Evolutionary conservation across 1,140 invertebrate genomes (phyloP), one percentile per base, ranked within the genome.

Genomic region (Pseudomyrmex pallidus): DNA sequence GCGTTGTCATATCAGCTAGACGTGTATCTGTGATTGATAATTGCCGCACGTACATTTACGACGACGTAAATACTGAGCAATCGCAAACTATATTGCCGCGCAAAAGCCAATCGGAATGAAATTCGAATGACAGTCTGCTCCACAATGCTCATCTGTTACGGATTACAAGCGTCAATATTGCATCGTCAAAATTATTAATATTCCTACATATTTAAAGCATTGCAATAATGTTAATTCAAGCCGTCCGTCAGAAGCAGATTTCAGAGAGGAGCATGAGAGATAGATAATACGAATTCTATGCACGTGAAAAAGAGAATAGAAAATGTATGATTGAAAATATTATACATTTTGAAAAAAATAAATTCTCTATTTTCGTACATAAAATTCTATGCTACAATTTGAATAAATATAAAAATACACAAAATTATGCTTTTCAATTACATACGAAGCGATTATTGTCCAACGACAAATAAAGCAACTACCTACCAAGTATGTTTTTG

Each of bases 131-230:
- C 74, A 77, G 52, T 77, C 9, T 67, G 56, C 48, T 15, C 17
- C 17, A 12, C 50, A 66, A 48, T 12, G 12, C n/a, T 77, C 63
- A 68, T 35, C 63, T 68, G 35, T 77, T 77, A 68, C 63, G 54
- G 17, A 68, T 56, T 63, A 12, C 64, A 46, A 68, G 50, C 46
- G 25, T 54, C 63, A 68, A 68, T 77, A 68, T 67, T 63, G 20
- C 64, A 67, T 35, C 50, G 67, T 77, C 35, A 77, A 66, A 68
- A 56, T 77, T 57, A 77, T 77, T 68, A 56, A 77, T 77, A 35
- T 57, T 67, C 9, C 63, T 68, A 25, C 13, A 67, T 44, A 20
- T 77, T 57, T 46, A n/a, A 4, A 77, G 5, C 2, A 13, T 17
- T 9, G 20, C 73, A 50, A 63, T 25, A 63, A 63, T 20, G 50